Conservation (phyloP, 53 echinoderm and acorn worm species). For the Antedon mediterranea region DNA sequence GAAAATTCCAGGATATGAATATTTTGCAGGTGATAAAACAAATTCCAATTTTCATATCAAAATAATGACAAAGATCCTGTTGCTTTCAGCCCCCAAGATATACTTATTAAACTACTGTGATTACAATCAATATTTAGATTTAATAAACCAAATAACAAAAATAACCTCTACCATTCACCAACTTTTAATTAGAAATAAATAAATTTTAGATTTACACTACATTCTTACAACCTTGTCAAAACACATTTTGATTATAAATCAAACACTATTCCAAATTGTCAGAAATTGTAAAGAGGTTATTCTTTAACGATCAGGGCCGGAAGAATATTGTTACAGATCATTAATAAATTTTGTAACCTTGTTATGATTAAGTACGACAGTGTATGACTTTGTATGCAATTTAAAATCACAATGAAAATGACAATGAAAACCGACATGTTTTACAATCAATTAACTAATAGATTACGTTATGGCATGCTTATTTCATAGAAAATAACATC, state of each 20-base stretch:
- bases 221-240: neutral
- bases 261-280: no score
- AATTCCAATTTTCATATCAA: neutral
- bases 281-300: no score
- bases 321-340: neutral
- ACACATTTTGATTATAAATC: neutral
- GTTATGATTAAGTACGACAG: neutral
- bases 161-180: neutral
- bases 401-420: neutral
- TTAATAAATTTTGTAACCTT: neutral
- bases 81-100: neutral
- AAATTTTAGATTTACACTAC: no score
- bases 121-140: neutral
- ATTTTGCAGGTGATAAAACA: neutral
- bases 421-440: no score
- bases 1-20: neutral
- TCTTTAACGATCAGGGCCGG: no score
- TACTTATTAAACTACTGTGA: neutral
- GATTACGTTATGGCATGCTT: no score
- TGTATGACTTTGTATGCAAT: neutral
- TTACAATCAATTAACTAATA: no score
- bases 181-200: no score
- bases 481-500: no score
- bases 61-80: neutral
- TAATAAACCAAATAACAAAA: neutral